A percentile compares a stretch with the other conserved stretches of the same genome.
phyloP scores from a whole-genome alignment of 2,888 invertebrate species.

The Drosophila villosipedis region DNA sequence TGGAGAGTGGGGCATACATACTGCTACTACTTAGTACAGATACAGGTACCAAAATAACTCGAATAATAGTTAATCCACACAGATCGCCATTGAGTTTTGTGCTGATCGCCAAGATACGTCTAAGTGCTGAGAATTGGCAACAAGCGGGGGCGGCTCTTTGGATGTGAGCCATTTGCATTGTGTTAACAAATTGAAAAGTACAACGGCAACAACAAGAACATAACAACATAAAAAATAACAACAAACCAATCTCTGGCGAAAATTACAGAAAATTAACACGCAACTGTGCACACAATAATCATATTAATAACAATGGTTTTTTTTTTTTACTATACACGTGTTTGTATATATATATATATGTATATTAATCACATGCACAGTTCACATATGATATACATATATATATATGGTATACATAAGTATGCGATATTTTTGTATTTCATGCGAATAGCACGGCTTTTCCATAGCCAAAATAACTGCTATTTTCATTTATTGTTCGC shows the following conservation, averaged over 20 bases:
- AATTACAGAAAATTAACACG: conserved; percentile 78
- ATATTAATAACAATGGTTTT: conserved; percentile 74
- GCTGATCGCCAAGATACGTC: conserved; percentile 26
- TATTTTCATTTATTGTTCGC: conserved; percentile 28
- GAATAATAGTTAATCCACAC: conserved; percentile 67
- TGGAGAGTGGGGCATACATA: background rate
- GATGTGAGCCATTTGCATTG: conserved; percentile 57
- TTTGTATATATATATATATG: background rate
- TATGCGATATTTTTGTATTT: conserved; percentile 4
- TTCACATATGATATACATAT: conserved; percentile 10
- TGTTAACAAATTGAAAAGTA: conserved; percentile 45
- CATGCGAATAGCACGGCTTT: conserved; percentile 39
- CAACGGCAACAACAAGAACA: conserved; percentile 11
- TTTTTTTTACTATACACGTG: conserved; percentile 1
- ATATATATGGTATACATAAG: conserved; percentile 3
- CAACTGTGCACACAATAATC: conserved; percentile 80
- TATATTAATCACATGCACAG: conserved; percentile 20
- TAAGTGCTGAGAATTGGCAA: conserved; percentile 32
- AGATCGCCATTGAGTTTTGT: conserved; percentile 43
- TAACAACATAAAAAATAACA: conserved; percentile 27
- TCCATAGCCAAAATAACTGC: conserved; percentile 22
- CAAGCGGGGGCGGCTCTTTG: conserved; percentile 34
- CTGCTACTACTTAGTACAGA: conserved; percentile 8
- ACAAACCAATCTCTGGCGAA: conserved; percentile 44
- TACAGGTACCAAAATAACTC: conserved; percentile 15